These are phyloP conservation scores for Ptychodera flava DNA, from an alignment of 35 echinoderm and acorn worm genomes.

Conservation along the genomic window DNA sequence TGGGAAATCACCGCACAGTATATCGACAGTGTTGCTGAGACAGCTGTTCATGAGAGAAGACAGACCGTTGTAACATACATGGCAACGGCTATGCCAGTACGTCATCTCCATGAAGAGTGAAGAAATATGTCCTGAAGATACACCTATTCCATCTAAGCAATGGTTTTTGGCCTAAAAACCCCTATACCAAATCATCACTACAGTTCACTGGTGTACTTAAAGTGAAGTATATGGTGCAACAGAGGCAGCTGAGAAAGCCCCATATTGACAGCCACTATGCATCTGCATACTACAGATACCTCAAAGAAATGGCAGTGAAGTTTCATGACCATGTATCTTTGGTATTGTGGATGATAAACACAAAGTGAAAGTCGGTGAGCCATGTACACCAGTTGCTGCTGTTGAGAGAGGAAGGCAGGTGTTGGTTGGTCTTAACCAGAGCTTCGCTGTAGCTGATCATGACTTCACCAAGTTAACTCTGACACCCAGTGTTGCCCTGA, in stretches of 20 bases:
- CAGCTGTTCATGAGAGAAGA: neutral
- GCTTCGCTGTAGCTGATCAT: conserved; percentile 20
- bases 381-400: conserved; percentile 16
- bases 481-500: conserved; percentile 14
- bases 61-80: conserved; percentile 23
- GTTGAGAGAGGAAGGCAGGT: conserved; percentile 19
- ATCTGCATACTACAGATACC: neutral
- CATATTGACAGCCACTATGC: no score
- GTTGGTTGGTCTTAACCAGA: neutral
- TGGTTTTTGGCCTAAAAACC: conserved; percentile 55
- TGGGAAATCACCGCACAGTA: no score
- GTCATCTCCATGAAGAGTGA: conserved; percentile 42
- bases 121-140: conserved; percentile 21
- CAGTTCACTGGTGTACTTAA: conserved; percentile 25
- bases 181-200: neutral
- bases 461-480: conserved; percentile 16
- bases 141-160: conserved; percentile 20
- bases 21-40: neutral
- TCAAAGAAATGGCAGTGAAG: neutral
- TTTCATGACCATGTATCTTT: neutral
- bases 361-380: conserved; percentile 14
- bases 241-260: conserved; percentile 15
- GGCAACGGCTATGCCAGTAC: conserved; percentile 32
- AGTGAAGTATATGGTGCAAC: conserved; percentile 40
- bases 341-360: conserved; percentile 24